Base-by-base conservation (phyloP, 1,140 invertebrate species). In the Drosophila erecta region DNA sequence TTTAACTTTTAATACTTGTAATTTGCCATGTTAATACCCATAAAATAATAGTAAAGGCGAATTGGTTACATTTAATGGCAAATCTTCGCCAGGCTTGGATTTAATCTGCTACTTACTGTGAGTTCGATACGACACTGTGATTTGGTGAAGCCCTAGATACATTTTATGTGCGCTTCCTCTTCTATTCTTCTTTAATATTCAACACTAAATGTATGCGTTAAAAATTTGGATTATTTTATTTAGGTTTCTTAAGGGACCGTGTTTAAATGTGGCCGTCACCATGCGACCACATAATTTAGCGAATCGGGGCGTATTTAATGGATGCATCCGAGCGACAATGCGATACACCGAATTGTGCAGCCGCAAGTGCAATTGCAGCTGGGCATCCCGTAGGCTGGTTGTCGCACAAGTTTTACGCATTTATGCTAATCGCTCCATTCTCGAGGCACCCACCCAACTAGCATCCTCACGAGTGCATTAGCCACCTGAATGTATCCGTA, bases 341-440 rank as follows among this genome's bases (percentile, higher is more conserved):
- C 43, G 24, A 41, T 55, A 30, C 40, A n/a, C 12, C 35, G 50
- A 27, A 53, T 81, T 69, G 61, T 60, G 74, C 41, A 77, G 81
- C 40, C 6, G n/a, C 35, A 37, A 27, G 17, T 17, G 17, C 17
- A 17, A 17, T 6, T 30, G 30, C 15, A 41, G 17, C 40, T 41
- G 40, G 40, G 10, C 30, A 30, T 30, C 30, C 7, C 30, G 2
- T 7, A 8, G 30, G 30, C 30, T 41, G 20, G 14, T 59, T 59
- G 38, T 54, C 44, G 35, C 60, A 8, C 8, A 30, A 30, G 37
- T 38, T 38, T 62, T 62, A 24, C 66, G 69, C 55, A 55, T 35
- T 58, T 66, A 51, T 51, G 76, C 76, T 74, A 86, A 85, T 64
- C 43, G 60, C 37, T 50, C 51, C 15, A 77, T 79, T 73, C 72